Conservation (phyloP, 2,888 invertebrate genomes). For the Hartigia nigra region DNA sequence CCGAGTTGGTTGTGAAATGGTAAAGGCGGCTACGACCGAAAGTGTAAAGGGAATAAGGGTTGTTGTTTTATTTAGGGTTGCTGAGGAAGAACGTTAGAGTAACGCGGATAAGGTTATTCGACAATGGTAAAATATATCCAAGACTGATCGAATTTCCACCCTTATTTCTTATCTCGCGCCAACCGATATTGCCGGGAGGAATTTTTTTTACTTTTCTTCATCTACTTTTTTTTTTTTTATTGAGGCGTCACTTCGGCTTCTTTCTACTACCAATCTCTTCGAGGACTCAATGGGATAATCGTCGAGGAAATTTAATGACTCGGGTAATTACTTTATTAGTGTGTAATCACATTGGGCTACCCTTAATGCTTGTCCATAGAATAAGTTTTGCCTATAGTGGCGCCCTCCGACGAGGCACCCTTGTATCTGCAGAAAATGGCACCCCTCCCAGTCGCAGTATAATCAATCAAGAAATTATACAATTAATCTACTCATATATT, state of each 20-base stretch:
- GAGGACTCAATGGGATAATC: neutral
- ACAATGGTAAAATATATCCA: neutral
- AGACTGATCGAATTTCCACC: neutral
- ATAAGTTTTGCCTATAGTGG: neutral
- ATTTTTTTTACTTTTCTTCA: neutral
- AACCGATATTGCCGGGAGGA: neutral
- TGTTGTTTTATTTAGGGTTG: neutral
- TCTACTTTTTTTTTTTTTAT: neutral
- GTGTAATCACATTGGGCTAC: neutral
- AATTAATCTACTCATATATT: neutral
- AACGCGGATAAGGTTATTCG: neutral
- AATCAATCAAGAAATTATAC: neutral
- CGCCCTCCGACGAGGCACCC: neutral
- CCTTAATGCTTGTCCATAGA: neutral
- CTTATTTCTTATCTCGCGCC: neutral
- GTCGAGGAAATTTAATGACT: neutral
- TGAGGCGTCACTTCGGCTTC: neutral
- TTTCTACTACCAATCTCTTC: neutral
- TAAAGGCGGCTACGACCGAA: neutral
- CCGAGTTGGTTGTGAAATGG: neutral
- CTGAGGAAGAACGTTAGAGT: neutral
- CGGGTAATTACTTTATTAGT: conserved; percentile 4
- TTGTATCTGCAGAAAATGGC: neutral
- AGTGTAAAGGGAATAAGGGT: neutral
- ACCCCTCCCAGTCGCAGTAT: neutral